Evolutionary conservation across 2,797 vertebrate species (phyloP).

Genomic region (Botia kubotai): DNA sequence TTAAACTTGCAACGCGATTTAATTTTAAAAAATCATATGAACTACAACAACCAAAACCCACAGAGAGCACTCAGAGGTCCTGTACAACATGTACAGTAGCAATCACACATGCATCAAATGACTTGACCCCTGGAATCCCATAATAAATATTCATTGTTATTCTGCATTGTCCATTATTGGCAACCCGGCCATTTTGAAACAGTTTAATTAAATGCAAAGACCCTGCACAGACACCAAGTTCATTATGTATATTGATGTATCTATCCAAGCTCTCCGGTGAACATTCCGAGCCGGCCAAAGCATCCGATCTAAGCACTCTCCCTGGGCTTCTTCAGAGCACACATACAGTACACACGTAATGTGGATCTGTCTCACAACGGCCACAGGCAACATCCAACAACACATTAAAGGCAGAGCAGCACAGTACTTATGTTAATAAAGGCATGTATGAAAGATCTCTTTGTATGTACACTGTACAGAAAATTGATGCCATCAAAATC

Average conservation of each 20-base stretch:
- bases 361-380: conserved; percentile 12
- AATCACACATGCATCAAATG: conserved; percentile 35
- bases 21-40: not conserved
- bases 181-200: conserved; percentile 39
- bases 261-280: conserved; percentile 41
- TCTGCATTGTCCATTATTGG: conserved; percentile 47
- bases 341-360: not conserved
- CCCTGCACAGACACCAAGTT: conserved; percentile 48
- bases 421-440: conserved; percentile 42
- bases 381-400: conserved; percentile 38
- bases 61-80: not conserved
- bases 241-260: conserved; percentile 56
- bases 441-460: conserved; percentile 38
- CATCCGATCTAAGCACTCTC: conserved; percentile 32
- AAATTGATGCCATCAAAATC: conserved; percentile 2
- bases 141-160: conserved; percentile 24
- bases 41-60: not conserved
- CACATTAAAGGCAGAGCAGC: conserved; percentile 22
- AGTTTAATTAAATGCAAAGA: conserved; percentile 50
- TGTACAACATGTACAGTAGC: not conserved
- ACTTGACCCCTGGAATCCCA: conserved; percentile 12
- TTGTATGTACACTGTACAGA: not conserved
- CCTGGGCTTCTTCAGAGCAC: conserved; percentile 26
- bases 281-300: conserved; percentile 25
- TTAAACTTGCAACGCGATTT: no score